Base-by-base conservation (phyloP, 1,140 invertebrate genomes). In the Bicyclus anynana region DNA sequence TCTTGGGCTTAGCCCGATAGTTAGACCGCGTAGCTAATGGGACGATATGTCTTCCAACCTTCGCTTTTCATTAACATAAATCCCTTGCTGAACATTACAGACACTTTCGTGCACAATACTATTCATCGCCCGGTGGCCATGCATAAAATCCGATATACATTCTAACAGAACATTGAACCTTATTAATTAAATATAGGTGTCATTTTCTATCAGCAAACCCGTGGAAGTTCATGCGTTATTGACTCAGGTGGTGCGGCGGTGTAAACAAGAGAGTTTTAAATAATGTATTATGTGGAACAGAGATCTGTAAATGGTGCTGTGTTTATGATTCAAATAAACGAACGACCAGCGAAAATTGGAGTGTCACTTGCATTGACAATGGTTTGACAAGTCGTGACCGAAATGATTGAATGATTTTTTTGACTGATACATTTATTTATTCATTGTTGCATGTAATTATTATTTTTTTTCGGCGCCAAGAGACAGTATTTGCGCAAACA, bases 221-320 rank as follows among this genome's bases (percentile, higher is more conserved):
- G 9, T 10, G n/a, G n/a, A 52, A 52, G 50, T 35, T 50, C 37
- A 38, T 62, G 53, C 50, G 57, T 62, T 62, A 62, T 62, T 62
- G 56, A 57, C 60, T 42, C 60, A 62, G 60, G 60, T 62, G 60
- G 42, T 44, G 53, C 12, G 1, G 26, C 53, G 48, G 48, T 37
- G 26, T 18, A 29, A 49, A 49, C 27, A 37, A 50, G 29, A 40
- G 5, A n/a, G 50, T 21, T 51, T 40, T 37, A 47, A 18, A 17
- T 17, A 23, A 21, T 51, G 20, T 33, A 51, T 38, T 35, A 14
- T 21, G 49, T 37, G 29, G 16, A 33, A 42, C 23, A 17, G 14
- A 10, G 16, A 40, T 16, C 37, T 14, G 13, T 40, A 40, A 40
- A 40, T 40, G 13, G 37, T 16, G 37, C 17, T 40, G 16, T 40